Base-by-base conservation (phyloP, 1,140 invertebrate genomes). In the Riptortus pedestris region DNA sequence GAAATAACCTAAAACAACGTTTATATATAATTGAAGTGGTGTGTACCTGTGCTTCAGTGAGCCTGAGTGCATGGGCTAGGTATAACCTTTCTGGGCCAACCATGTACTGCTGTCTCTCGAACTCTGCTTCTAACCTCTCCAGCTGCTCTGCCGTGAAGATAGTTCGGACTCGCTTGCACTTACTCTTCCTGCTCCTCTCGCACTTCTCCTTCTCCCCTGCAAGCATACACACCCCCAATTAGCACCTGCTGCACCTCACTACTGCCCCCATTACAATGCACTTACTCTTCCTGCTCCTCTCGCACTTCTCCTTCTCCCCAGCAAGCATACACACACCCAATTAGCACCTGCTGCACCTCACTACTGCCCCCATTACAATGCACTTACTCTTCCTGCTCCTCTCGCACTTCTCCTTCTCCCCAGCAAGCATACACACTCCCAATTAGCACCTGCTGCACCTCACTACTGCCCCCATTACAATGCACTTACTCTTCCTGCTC, bases 71-170 rank as follows among this genome's bases (percentile, higher is more conserved):
- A 69, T 91, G 86, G 0, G 93, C 93, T 43, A 97, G 77, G 70
- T 94, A 92, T 0, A 92, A 78, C 67, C 94, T 76, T 74, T 96
- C 93, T 0, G 91, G 91, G 0, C 93, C 93, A 2, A 93, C 93
- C 90, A 97, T 92, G 74, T 97, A 96, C 72, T 96, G 93, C 71
- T 96, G 93, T 18, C 88, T 74, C 65, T 92, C 88, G 69, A 96
- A 97, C 77, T 95, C 93, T 0, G 85, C 85, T 72, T 97, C 93
- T 22, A 96, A 76, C 65, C 89, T 79, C 71, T 94, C 90, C 60
- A 97, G 73, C 75, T 97, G 94, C 70, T 96, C 91, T 0, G 90
- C 87, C 0, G 93, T 96, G 75, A 96, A 97, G 63, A 96, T 96
- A 0, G 93, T 97, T 27, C 94, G 78, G 11, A 95, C 90, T 63